Percentiles rank a stretch among this genome's conserved stretches.
These are phyloP conservation scores for Rostratula benghalensis DNA, from an alignment of 2,113 vertebrate species.

Conservation along the genomic window DNA sequence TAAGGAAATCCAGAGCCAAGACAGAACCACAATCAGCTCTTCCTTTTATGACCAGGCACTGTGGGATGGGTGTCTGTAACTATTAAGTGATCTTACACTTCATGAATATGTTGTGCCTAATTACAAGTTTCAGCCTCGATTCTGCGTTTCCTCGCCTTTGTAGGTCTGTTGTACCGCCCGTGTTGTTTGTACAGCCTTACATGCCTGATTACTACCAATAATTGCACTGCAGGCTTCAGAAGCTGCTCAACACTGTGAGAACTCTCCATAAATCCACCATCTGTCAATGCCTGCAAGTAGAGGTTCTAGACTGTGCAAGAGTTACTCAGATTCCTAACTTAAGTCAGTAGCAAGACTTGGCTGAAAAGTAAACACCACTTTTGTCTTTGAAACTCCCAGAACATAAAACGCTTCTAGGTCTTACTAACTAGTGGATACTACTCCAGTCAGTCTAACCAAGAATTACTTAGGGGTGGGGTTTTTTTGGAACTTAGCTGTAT, in stretches of 20 bases:
- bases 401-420: neutral
- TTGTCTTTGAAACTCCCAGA: constrained; percentile 9
- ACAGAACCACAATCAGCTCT: constrained; percentile 50
- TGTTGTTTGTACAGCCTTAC: constrained; percentile 31
- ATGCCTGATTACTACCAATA: constrained; percentile 42
- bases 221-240: constrained; percentile 66
- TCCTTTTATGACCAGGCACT: constrained; percentile 67
- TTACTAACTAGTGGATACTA: neutral
- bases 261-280: constrained; percentile 25
- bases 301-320: neutral
- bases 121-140: constrained; percentile 23
- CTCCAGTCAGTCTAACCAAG: neutral
- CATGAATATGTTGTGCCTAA: constrained; percentile 42
- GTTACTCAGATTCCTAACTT: neutral
- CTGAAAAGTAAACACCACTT: neutral
- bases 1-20: constrained; percentile 41
- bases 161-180: neutral
- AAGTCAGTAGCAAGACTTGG: neutral
- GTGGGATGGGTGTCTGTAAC: constrained; percentile 57
- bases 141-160: constrained; percentile 30
- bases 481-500: neutral
- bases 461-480: neutral
- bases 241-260: constrained; percentile 74
- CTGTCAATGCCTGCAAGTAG: constrained; percentile 7
- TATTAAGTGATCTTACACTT: constrained; percentile 60